Conservation (phyloP, 2,797 vertebrate species). For the Tadarida brasiliensis region DNA sequence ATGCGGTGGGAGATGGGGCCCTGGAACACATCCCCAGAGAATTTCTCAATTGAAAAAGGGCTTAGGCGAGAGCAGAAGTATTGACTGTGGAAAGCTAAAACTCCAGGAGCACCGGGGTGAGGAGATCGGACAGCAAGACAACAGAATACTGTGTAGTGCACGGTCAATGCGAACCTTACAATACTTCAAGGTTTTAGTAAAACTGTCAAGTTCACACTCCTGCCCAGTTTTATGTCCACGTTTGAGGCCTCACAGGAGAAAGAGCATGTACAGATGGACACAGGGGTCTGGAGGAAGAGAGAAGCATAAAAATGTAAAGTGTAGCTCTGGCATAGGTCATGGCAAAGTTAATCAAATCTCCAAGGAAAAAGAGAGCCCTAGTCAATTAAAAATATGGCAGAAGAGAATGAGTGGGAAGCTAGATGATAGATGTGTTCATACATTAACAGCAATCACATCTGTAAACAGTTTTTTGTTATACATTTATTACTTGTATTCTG, state of each 20-base stretch:
- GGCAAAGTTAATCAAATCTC: not conserved
- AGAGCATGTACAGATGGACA: not conserved
- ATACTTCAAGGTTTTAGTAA: not conserved
- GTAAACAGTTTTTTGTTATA: not conserved
- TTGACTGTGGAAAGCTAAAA: not conserved
- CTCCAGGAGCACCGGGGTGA: not conserved
- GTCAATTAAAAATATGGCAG: not conserved
- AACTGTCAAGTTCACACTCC: not conserved
- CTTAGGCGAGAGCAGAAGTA: not conserved
- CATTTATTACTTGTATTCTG: not conserved
- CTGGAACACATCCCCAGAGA: not conserved
- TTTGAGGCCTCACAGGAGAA: not conserved
- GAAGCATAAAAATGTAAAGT: not conserved
- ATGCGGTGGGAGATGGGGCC: not conserved
- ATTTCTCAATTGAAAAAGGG: not conserved
- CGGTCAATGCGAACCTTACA: not conserved
- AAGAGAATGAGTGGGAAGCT: not conserved
- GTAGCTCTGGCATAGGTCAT: not conserved
- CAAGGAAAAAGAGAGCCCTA: not conserved
- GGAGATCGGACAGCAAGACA: not conserved
- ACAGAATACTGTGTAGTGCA: rapidly evolving
- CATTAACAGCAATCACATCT: not conserved
- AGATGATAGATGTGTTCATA: not conserved
- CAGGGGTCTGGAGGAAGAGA: not conserved
- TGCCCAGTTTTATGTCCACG: not conserved